phyloP scores from a whole-genome alignment of 2,113 vertebrate species.

The Machaerirhynchus nigripectus region DNA sequence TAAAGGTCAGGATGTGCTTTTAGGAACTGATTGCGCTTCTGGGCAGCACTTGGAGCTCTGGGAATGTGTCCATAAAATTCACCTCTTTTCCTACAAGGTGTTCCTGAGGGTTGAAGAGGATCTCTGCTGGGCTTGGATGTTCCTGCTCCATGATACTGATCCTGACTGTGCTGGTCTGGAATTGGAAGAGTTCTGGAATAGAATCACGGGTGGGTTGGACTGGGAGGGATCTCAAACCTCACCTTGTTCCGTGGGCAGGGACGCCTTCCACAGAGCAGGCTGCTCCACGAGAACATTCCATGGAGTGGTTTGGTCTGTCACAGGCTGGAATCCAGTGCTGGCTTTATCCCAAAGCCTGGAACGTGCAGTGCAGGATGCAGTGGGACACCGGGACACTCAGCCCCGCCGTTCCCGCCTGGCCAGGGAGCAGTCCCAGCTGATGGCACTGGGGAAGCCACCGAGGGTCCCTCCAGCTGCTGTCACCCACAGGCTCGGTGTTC shows the following conservation, averaged over 20 bases:
- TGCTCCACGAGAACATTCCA: not conserved
- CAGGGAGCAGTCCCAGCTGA: not conserved
- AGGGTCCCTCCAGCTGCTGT: not conserved
- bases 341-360: not conserved
- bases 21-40: not conserved
- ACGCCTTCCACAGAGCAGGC: not conserved
- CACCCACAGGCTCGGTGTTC: not conserved
- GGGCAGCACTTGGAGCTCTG: not conserved
- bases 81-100: not conserved
- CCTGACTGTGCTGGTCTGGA: not conserved
- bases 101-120: not conserved
- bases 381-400: rapidly evolving
- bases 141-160: not conserved
- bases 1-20: not conserved
- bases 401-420: not conserved
- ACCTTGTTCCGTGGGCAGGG: not conserved
- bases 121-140: not conserved
- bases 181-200: rapidly evolving
- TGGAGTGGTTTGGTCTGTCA: rapidly evolving
- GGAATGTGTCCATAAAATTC: rapidly evolving
- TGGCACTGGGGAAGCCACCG: not conserved
- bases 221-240: not conserved
- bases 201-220: not conserved
- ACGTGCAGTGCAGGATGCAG: rapidly evolving
- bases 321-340: not conserved